Conservation (phyloP, 2,113 vertebrate genomes). For the Parus major region DNA sequence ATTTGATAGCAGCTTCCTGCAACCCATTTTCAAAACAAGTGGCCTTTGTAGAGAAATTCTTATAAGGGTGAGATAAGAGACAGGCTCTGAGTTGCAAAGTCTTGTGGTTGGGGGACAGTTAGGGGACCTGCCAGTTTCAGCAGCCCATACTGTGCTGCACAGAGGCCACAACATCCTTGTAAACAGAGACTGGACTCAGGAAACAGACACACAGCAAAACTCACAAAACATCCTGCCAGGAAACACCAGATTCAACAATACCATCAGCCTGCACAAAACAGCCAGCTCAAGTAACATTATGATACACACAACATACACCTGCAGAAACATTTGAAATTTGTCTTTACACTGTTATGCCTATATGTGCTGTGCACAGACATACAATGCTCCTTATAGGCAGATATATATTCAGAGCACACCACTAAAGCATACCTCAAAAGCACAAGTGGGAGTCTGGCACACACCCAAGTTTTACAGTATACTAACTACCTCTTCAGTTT, state of each 20-base stretch:
- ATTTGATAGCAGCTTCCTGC: not conserved
- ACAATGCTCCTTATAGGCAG: not conserved
- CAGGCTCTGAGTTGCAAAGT: not conserved
- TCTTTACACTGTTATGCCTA: not conserved
- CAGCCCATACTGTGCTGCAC: not conserved
- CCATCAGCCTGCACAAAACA: slow-evolving; percentile 37
- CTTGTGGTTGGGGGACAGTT: not conserved
- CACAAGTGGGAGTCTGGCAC: not conserved
- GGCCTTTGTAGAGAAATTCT: slow-evolving; percentile 60
- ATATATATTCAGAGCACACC: not conserved
- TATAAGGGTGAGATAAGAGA: slow-evolving; percentile 57
- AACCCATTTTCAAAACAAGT: slow-evolving; percentile 12
- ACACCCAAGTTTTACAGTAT: not conserved
- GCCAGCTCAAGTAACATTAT: not conserved
- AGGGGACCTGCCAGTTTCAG: not conserved
- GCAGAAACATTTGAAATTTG: not conserved
- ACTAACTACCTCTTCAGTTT: not conserved
- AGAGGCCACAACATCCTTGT: slow-evolving; percentile 69
- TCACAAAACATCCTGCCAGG: slow-evolving; percentile 85
- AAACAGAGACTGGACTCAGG: slow-evolving; percentile 73
- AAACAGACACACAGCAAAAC: slow-evolving; percentile 78
- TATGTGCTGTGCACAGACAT: not conserved
- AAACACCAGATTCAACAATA: slow-evolving; percentile 74
- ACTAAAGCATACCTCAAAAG: not conserved
- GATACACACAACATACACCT: not conserved